Conservation (phyloP, 1,140 invertebrate genomes). For the Ips nitidus region DNA sequence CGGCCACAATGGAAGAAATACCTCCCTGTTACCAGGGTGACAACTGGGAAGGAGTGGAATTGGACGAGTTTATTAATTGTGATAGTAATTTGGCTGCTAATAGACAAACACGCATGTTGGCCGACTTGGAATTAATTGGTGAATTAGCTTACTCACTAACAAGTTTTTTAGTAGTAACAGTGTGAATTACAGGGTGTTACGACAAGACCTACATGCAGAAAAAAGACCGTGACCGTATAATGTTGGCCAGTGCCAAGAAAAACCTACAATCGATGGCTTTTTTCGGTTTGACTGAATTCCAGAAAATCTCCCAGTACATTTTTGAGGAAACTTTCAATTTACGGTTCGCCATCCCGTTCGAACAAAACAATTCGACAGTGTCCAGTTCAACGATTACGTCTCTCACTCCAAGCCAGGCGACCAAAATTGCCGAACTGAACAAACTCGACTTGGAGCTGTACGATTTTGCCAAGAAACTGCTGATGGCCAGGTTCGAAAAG, state of each 20-base stretch:
- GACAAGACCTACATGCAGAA: constrained; percentile 75
- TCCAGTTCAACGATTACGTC: constrained; percentile 75
- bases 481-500: constrained; percentile 81
- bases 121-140: constrained; percentile 86
- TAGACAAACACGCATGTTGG: constrained; percentile 96
- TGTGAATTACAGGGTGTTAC: constrained; percentile 72
- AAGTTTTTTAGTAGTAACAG: constrained; percentile 4
- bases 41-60: constrained; percentile 64
- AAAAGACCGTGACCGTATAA: constrained; percentile 72
- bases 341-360: constrained; percentile 83
- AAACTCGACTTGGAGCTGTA: constrained; percentile 91
- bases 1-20: constrained; percentile 74
- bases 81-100: constrained; percentile 92
- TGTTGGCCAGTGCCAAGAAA: constrained; percentile 91
- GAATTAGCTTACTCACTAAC: constrained; percentile 9
- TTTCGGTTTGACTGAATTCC: constrained; percentile 95
- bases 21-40: constrained; percentile 77
- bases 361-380: constrained; percentile 86
- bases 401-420: constrained; percentile 70
- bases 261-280: constrained; percentile 95
- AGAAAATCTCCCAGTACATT: constrained; percentile 86
- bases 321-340: constrained; percentile 98
- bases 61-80: constrained; percentile 88
- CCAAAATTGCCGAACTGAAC: constrained; percentile 80
- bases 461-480: constrained; percentile 86